Base-by-base conservation (phyloP, 2,113 vertebrate genomes). In the Osmerus eperlanus region DNA sequence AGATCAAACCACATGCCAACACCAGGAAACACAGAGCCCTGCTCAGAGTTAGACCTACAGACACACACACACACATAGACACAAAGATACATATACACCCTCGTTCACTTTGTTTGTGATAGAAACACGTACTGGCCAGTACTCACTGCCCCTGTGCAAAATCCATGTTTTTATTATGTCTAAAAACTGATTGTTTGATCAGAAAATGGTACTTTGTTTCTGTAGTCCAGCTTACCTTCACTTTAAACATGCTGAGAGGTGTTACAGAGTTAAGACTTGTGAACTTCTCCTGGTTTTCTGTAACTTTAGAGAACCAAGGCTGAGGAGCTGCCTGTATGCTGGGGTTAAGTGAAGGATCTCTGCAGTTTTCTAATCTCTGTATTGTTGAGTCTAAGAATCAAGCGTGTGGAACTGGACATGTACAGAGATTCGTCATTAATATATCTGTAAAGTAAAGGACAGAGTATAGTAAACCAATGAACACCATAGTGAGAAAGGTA, bases 1-100 rank as follows among this genome's bases (percentile, higher is more conserved):
- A 73, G 78, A 91, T 90, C 87, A 91, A 90, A 88, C 86, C 75
- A 56, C 36, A 18, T 47, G 72, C 56, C 77, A 3, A 79, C 79
- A 85, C 86, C 71, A 88, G 86, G 83, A 89, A 88, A 76, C 64
- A 83, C 58, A 77, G 66, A 83, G 69, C 77, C 78, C 74, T 80
- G 77, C 75, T 32, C 81, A 73, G 72, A 78, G 78, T 81, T 77
- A 72, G 6, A 80, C 72, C 76, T 78, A 82, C 73, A 28, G 67
- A n/a, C 19, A n/a, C 70, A 61, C 82, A 81, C 68, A 68, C 29
- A 75, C 47, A 51, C 23, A 55, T 55, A 56, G 15, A 9, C 13
- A n/a, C 19, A 28, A 3, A 55, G 15, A 41, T 32, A 65, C 29
- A 19, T 19, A 41, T 18, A 47, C 32, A 71, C 59, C 74, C 66